Conservation (phyloP, 2,797 vertebrate species). For the Leucoraja ocellata region DNA sequence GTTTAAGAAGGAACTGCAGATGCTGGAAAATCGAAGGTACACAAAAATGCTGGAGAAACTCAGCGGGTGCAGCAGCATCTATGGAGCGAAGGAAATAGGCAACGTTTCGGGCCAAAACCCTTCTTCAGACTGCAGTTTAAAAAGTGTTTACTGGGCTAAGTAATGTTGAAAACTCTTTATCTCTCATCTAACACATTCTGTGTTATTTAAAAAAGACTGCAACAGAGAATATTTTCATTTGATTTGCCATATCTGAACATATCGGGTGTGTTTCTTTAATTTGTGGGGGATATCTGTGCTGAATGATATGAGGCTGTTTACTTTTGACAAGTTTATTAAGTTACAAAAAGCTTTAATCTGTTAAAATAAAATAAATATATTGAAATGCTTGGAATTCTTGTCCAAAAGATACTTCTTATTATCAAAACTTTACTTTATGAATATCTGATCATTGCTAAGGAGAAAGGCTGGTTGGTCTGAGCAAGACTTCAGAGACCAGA, state of each 20-base stretch:
- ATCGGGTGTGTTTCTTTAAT: not conserved
- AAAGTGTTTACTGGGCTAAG: not conserved
- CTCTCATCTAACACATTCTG: not conserved
- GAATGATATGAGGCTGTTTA: not conserved
- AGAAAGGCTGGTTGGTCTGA: not conserved
- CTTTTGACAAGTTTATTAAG: not conserved
- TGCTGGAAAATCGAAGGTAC: no score
- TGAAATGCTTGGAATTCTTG: not conserved
- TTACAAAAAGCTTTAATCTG: not conserved
- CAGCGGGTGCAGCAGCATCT: no score
- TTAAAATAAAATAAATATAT: not conserved
- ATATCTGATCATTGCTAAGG: not conserved
- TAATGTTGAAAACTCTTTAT: not conserved
- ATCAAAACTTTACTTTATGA: not conserved
- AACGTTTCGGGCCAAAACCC: no score
- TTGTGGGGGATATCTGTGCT: not conserved
- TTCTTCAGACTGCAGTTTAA: no score
- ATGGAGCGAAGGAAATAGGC: no score
- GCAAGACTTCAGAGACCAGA: not conserved
- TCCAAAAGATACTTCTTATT: slow-evolving; percentile 33
- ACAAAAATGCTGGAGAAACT: no score
- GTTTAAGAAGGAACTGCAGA: no score
- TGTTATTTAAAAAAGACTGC: not conserved
- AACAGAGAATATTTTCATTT: not conserved
- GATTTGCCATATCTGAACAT: not conserved